Conservation (phyloP, 2,888 invertebrate species). For the Tipula confusa region DNA sequence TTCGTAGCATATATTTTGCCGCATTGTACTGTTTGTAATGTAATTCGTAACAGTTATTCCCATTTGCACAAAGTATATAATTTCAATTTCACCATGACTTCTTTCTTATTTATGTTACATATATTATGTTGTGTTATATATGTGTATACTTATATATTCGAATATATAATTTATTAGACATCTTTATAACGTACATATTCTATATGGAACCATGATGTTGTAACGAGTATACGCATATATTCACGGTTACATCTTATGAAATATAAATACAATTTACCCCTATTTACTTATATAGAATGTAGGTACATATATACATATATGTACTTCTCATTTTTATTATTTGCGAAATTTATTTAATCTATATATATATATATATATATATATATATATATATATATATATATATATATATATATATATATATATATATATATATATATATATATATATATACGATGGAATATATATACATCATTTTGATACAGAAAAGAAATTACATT, state of each 20-base stretch:
- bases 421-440: too few relatives aligned
- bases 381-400: too few relatives aligned
- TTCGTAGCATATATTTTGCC: neutral
- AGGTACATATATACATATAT: neutral
- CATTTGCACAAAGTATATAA: neutral
- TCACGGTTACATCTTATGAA: neutral
- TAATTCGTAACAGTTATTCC: constrained; percentile 20
- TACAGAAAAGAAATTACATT: constrained; percentile 12
- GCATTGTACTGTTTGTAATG: neutral
- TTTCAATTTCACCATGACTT: constrained; percentile 25
- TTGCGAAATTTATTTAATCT: constrained; percentile 1
- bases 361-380: too few relatives aligned
- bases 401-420: too few relatives aligned
- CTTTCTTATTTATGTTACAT: too few relatives aligned
- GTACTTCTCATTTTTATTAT: neutral
- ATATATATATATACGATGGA: too few relatives aligned
- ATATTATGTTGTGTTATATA: too few relatives aligned
- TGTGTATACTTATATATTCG: neutral
- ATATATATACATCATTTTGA: neutral
- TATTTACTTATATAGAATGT: neutral
- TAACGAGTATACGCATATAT: too few relatives aligned
- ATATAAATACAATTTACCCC: neutral
- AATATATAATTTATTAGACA: constrained; percentile 1
- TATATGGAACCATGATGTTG: neutral
- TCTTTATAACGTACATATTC: neutral